Base-by-base conservation (phyloP, 2,888 invertebrate genomes). In the Pediacus dermestoides region DNA sequence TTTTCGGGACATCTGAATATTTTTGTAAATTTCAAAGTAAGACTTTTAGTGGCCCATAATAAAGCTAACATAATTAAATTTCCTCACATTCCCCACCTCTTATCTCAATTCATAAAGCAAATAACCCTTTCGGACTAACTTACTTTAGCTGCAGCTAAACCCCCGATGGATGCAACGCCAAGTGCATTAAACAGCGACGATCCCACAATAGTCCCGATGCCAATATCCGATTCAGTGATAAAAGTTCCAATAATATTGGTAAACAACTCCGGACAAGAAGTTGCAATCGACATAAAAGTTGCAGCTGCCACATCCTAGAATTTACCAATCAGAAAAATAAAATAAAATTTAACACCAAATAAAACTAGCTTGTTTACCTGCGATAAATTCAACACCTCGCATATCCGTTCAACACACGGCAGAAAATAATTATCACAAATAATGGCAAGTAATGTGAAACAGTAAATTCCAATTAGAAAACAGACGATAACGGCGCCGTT, bases 251-350 rank as follows among this genome's bases (percentile, higher is more conserved):
- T 88, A 21, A 92, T 75, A 60, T 90, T 92, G 25, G 92, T 90
- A 68, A 94, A 94, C 46, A 94, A 80, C 70, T 96, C 95, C 0
- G 95, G 95, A 48, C 90, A 88, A 9, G 92, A 91, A 1, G 95
- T 95, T 2, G 95, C 96, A 1, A 92, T 82, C 0, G 96, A 88
- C 88, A 96, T 92, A 58, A 97, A 95, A 0, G 95, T 96, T 2
- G 96, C 96, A 0, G 94, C 96, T 0, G 94, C 95, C 8, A 96
- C 90, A 70, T 97, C 93, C 73, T 83, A 65, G 39, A 37, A n/a
- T 21, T 12, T n/a, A n/a, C n/a, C n/a, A n/a, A n/a, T n/a, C n/a
- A n/a, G n/a, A n/a, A n/a, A n/a, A n/a, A n/a, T n/a, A n/a, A n/a
- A n/a, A 18, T 18, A 18, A 18, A 18, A 18, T 18, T 18, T 6